These are phyloP conservation scores for Coregonus sp. DNA, from an alignment of 2,797 vertebrate genomes.

Conservation along the genomic window DNA sequence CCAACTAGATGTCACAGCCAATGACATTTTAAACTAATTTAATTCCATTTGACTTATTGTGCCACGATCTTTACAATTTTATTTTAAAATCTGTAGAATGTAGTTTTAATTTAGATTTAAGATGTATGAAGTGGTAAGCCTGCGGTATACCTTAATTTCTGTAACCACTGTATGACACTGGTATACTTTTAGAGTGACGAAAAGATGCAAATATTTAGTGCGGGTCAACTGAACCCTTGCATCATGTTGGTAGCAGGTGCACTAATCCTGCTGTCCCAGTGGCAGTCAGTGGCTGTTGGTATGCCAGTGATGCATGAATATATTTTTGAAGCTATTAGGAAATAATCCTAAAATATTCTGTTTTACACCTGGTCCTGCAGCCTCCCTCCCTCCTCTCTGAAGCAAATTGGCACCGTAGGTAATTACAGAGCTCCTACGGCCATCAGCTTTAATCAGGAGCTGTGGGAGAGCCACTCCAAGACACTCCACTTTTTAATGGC, in stretches of 20 bases:
- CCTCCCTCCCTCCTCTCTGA: constrained; percentile 49
- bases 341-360: constrained; percentile 66
- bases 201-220: background rate
- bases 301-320: constrained; percentile 58
- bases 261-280: background rate
- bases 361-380: constrained; percentile 65
- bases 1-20: background rate
- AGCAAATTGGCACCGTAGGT: constrained; percentile 65
- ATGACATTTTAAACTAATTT: background rate
- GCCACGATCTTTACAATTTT: background rate
- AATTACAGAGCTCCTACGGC: constrained; percentile 70
- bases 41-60: background rate
- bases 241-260: constrained; percentile 26
- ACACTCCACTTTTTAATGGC: constrained; percentile 32
- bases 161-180: constrained; percentile 18
- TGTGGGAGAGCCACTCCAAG: constrained; percentile 56
- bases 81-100: background rate
- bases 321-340: constrained; percentile 73
- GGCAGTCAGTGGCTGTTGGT: constrained; percentile 27
- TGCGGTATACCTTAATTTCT: background rate
- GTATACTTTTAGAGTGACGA: background rate
- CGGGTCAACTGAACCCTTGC: background rate
- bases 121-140: background rate
- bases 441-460: constrained; percentile 73
- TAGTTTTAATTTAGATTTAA: constrained; percentile 6